phyloP scores from a whole-genome alignment of 2,888 invertebrate genomes.

The Melinaea marsaeus region DNA sequence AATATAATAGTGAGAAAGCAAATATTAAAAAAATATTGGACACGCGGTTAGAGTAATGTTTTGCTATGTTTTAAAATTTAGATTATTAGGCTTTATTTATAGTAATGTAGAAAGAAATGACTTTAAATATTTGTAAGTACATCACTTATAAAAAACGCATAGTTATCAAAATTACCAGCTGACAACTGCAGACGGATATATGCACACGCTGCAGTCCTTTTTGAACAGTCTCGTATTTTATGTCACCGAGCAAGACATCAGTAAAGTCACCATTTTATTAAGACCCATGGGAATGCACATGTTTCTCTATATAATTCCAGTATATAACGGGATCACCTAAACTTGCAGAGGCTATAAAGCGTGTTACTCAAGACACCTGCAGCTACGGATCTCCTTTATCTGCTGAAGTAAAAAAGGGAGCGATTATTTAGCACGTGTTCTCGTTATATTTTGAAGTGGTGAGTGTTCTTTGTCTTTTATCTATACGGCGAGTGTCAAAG shows the following conservation, averaged over 20 bases:
- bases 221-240: slow-evolving; percentile 53
- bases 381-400: slow-evolving; percentile 57
- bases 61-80: too few relatives aligned
- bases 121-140: background rate
- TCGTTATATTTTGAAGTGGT: too few relatives aligned
- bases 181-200: slow-evolving; percentile 56
- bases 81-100: too few relatives aligned
- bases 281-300: slow-evolving; percentile 33
- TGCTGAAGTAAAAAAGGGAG: slow-evolving; percentile 56
- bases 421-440: slow-evolving; percentile 51
- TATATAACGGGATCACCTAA: slow-evolving; percentile 39
- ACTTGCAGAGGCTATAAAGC: slow-evolving; percentile 48
- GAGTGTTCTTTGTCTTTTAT: too few relatives aligned
- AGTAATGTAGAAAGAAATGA: too few relatives aligned
- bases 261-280: slow-evolving; percentile 50
- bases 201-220: slow-evolving; percentile 48
- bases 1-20: too few relatives aligned
- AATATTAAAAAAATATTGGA: too few relatives aligned
- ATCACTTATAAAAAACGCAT: slow-evolving; percentile 32
- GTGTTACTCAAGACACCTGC: slow-evolving; percentile 49
- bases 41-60: too few relatives aligned
- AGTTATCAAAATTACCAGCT: slow-evolving; percentile 51
- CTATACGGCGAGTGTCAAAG: too few relatives aligned
- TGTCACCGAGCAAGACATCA: slow-evolving; percentile 53
- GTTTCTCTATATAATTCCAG: slow-evolving; percentile 8